phyloP scores from a whole-genome alignment of 2,113 vertebrate species.

The Percopsis transmontana region DNA sequence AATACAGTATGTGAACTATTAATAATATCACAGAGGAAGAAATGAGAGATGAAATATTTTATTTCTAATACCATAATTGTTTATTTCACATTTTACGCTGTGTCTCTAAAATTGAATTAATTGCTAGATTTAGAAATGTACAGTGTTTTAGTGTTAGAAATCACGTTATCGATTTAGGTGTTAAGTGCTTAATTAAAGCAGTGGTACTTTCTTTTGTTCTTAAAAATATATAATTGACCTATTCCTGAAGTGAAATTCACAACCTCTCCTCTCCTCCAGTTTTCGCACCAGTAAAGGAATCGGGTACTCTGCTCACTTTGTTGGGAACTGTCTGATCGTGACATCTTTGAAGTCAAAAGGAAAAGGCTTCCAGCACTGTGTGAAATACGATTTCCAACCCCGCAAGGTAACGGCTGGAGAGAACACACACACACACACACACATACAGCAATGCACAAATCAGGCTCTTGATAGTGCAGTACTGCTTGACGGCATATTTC shows the following conservation, averaged over 20 bases:
- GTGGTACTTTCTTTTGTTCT: too few species aligned
- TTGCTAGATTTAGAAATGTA: too few species aligned
- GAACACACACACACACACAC: constrained; percentile 5
- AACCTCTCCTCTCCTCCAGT: constrained; percentile 68
- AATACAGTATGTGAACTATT: too few species aligned
- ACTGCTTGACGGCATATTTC: neutral
- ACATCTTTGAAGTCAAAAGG: constrained; percentile 98
- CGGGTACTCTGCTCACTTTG: constrained; percentile 98
- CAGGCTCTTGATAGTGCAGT: neutral
- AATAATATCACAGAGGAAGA: too few species aligned
- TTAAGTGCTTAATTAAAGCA: neutral
- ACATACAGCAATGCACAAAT: neutral
- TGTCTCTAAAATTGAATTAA: too few species aligned
- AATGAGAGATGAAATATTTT: too few species aligned
- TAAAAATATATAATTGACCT: too few species aligned
- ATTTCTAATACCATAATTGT: too few species aligned
- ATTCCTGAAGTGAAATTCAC: too few species aligned
- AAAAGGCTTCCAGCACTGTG: constrained; percentile 99
- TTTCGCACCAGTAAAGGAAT: constrained; percentile 99
- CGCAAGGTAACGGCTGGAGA: constrained; percentile 85
- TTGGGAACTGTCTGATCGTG: constrained; percentile 98
- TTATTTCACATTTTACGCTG: too few species aligned
- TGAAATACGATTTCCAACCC: constrained; percentile 98
- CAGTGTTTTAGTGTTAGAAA: too few species aligned
- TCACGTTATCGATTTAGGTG: neutral